These are phyloP conservation scores for Notothenia coriiceps DNA, from an alignment of 2,113 vertebrate genomes.

Conservation along the genomic window DNA sequence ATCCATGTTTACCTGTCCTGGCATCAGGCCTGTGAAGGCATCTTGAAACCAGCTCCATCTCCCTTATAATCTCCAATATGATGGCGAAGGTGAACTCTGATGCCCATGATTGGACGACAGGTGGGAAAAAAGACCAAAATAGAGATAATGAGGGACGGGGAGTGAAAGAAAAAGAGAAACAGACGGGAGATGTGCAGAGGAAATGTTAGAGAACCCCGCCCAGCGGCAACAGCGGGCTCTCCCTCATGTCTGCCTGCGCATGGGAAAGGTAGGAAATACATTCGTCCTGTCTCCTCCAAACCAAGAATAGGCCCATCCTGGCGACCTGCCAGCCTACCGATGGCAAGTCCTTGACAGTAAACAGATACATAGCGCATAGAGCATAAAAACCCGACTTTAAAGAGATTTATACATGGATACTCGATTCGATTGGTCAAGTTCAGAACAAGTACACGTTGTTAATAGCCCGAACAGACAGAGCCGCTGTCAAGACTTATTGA, in stretches of 20 bases:
- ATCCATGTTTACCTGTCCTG: not conserved
- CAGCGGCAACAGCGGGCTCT: constrained; percentile 46
- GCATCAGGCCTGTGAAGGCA: not conserved
- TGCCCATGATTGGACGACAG: not conserved
- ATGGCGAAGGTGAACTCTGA: not conserved
- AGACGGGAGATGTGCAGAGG: constrained; percentile 38
- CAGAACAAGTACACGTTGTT: too few species aligned
- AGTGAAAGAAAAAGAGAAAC: constrained; percentile 16
- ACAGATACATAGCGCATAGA: constrained; percentile 25
- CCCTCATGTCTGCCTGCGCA: constrained; percentile 61
- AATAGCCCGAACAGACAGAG: too few species aligned
- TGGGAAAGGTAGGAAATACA: constrained; percentile 55
- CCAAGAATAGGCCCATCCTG: constrained; percentile 57
- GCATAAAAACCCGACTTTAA: constrained; percentile 11
- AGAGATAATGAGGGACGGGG: not conserved
- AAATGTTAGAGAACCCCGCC: constrained; percentile 15
- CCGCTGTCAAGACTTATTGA: too few species aligned
- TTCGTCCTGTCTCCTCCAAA: constrained; percentile 47
- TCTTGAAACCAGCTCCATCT: not conserved
- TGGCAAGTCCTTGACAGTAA: constrained; percentile 47
- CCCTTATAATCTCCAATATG: not conserved
- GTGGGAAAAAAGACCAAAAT: constrained; percentile 6
- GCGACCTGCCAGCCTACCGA: constrained; percentile 30
- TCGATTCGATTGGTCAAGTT: too few species aligned
- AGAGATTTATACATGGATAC: constrained; percentile 17